Evolutionary conservation across 2,888 invertebrate species (phyloP).

Genomic region (Strigamia crassipes): DNA sequence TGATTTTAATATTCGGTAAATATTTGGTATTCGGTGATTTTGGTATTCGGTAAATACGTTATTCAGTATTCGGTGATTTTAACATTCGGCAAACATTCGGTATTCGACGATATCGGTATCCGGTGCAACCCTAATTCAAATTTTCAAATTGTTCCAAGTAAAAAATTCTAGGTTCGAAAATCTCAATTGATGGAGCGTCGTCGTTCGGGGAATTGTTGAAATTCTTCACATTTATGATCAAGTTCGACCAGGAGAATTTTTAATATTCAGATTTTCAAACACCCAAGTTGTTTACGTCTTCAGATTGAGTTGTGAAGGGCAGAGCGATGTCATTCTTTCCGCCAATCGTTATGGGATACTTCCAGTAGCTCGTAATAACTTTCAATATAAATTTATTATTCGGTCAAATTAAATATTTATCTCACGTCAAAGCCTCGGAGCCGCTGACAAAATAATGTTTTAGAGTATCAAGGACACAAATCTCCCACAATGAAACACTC

Average conservation of each 20-base stretch:
- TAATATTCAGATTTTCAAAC: not conserved
- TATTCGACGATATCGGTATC: too few species aligned
- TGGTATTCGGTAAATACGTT: too few species aligned
- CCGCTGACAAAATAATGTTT: not conserved
- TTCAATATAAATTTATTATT: slow-evolving; percentile 1
- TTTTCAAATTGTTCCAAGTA: too few species aligned
- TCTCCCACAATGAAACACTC: not conserved
- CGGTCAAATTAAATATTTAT: not conserved
- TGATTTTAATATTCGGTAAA: too few species aligned
- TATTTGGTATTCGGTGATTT: too few species aligned
- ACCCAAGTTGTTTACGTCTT: not conserved
- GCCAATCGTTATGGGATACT: not conserved
- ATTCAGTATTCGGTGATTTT: too few species aligned
- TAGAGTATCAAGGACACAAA: not conserved
- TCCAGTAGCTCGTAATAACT: not conserved
- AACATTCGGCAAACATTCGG: too few species aligned
- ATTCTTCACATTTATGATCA: not conserved
- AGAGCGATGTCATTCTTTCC: not conserved
- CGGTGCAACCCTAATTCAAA: too few species aligned
- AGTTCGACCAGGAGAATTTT: not conserved
- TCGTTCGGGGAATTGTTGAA: not conserved
- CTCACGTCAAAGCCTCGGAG: not conserved
- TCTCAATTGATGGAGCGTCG: too few species aligned
- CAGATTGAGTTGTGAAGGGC: not conserved
- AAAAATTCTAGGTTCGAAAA: too few species aligned